A percentile compares a stretch with the other conserved stretches of the same genome.
These are phyloP conservation scores for Gila robusta DNA, from an alignment of 2,797 vertebrate species.

Conservation along the genomic window DNA sequence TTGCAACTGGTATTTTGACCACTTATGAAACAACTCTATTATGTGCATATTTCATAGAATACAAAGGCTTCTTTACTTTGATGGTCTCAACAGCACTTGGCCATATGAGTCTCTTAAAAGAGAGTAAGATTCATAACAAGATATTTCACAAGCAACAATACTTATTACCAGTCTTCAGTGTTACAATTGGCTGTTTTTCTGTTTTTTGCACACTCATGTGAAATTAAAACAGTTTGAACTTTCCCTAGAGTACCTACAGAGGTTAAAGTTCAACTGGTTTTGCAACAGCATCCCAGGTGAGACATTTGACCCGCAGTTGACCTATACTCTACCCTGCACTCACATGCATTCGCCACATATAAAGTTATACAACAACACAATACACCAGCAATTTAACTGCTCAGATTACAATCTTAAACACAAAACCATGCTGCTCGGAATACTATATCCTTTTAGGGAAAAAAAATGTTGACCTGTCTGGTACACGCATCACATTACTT, in stretches of 20 bases:
- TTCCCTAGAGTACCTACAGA: neutral
- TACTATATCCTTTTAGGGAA: neutral
- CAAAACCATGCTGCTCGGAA: neutral
- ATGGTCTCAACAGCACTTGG: neutral
- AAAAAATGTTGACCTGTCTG: neutral
- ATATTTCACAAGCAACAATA: conserved; percentile 15
- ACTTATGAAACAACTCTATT: too few species aligned
- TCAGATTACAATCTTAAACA: neutral
- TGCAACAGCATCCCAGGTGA: conserved; percentile 19
- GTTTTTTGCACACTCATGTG: conserved; percentile 1
- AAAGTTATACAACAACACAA: conserved; percentile 14
- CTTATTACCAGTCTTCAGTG: neutral
- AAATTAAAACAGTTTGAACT: conserved; percentile 11
- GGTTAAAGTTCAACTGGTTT: neutral
- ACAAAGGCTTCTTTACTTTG: neutral
- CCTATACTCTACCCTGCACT: neutral
- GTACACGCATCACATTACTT: neutral
- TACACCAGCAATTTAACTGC: neutral
- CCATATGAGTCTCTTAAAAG: neutral
- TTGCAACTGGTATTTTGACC: neutral
- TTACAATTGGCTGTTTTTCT: neutral
- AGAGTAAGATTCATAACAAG: neutral
- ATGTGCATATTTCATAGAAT: neutral
- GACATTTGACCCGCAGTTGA: conserved; percentile 12
- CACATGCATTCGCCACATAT: neutral